phyloP scores from a whole-genome alignment of 2,888 invertebrate genomes.

The Fragum fragum region DNA sequence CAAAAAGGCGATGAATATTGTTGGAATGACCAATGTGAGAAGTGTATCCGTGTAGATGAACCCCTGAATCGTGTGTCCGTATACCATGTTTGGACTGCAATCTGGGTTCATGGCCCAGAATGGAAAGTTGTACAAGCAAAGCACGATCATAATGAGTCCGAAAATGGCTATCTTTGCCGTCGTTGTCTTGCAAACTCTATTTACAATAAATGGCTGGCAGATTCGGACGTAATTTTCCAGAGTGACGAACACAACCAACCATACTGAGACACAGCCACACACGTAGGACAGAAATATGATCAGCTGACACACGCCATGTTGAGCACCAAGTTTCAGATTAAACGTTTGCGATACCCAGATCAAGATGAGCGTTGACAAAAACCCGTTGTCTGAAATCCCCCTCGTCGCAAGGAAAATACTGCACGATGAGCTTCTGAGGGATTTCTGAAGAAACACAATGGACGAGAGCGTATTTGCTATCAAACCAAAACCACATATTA shows the following conservation, averaged over 20 bases:
- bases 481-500: constrained; percentile 91
- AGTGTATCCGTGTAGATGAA: constrained; percentile 72
- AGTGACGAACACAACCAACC: constrained; percentile 95
- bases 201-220: constrained; percentile 90
- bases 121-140: constrained; percentile 73
- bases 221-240: constrained; percentile 94
- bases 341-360: constrained; percentile 83
- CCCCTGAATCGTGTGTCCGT: constrained; percentile 55
- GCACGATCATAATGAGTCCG: constrained; percentile 56
- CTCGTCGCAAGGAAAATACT: constrained; percentile 93
- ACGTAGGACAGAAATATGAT: constrained; percentile 90
- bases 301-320: constrained; percentile 90
- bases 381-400: constrained; percentile 93
- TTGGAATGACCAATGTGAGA: constrained; percentile 50
- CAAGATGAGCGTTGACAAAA: constrained; percentile 90
- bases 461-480: constrained; percentile 92
- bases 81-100: constrained; percentile 65
- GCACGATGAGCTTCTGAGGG: constrained; percentile 91
- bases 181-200: constrained; percentile 69
- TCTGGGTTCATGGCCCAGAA: constrained; percentile 70
- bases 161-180: constrained; percentile 69
- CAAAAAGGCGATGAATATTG: constrained; percentile 32
- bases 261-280: constrained; percentile 91
- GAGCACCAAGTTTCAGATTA: constrained; percentile 79
- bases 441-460: constrained; percentile 91